Evolutionary conservation across 2,888 invertebrate species (phyloP).

Genomic region (Ferdinandea cuprea): DNA sequence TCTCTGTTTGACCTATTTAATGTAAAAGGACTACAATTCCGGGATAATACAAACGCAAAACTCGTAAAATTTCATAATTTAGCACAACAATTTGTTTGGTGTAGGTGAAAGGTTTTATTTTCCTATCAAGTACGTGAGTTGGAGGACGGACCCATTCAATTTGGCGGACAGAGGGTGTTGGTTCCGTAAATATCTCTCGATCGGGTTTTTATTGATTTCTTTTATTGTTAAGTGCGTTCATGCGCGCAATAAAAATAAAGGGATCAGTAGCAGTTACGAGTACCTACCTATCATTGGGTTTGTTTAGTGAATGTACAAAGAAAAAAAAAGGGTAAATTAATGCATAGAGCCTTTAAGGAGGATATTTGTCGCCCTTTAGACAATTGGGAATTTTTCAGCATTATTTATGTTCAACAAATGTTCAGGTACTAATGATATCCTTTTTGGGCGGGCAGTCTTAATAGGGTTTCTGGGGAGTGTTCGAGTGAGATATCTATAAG

Average conservation of each 20-base stretch:
- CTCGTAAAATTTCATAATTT: constrained; percentile 72
- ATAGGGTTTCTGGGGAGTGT: too few relatives aligned
- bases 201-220: constrained; percentile 68
- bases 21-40: constrained; percentile 37
- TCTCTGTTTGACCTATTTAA: constrained; percentile 45
- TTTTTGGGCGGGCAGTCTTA: too few relatives aligned
- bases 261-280: constrained; percentile 16
- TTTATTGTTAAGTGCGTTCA: constrained; percentile 63
- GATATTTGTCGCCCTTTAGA: neutral
- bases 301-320: too few relatives aligned
- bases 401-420: neutral
- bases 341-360: constrained; percentile 15
- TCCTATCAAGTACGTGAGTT: constrained; percentile 52
- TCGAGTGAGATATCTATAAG: too few relatives aligned
- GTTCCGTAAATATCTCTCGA: constrained; percentile 54
- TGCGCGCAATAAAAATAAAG: constrained; percentile 32
- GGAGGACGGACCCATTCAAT: constrained; percentile 34
- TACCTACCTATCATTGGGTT: too few relatives aligned
- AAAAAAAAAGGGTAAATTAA: constrained; percentile 13
- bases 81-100: constrained; percentile 60
- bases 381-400: neutral
- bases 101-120: constrained; percentile 24
- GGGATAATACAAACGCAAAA: constrained; percentile 7
- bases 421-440: too few relatives aligned
- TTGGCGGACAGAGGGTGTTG: neutral